Evolutionary conservation across 2,113 vertebrate genomes (phyloP).

Genomic region (Nycticebus coucang): DNA sequence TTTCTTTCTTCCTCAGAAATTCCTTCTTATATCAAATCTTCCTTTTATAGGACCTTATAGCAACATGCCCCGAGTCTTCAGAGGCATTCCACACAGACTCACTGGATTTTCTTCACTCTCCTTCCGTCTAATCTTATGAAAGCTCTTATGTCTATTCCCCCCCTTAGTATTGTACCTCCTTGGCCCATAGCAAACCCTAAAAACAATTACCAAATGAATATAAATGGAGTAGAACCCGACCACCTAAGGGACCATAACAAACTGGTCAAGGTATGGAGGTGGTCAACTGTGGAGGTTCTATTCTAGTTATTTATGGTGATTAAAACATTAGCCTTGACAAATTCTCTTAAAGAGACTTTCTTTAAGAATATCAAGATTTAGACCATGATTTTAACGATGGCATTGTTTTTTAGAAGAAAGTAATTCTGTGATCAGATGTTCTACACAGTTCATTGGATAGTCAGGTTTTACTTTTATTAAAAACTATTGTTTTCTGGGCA

Average conservation of each 20-base stretch:
- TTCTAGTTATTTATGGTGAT: background rate
- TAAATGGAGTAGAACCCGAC: background rate
- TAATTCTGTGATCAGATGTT: background rate
- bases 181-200: background rate
- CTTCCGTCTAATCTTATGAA: background rate
- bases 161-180: background rate
- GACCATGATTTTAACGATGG: background rate
- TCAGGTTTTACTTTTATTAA: background rate
- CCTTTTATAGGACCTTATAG: too few relatives aligned
- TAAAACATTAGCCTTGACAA: background rate
- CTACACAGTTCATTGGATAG: background rate
- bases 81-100: too few relatives aligned
- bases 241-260: too few relatives aligned
- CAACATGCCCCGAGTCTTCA: too few relatives aligned
- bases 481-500: background rate
- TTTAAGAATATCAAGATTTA: slow-evolving; percentile 11
- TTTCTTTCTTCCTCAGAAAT: background rate
- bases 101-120: background rate
- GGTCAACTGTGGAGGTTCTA: too few relatives aligned
- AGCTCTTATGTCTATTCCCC: background rate
- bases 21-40: background rate
- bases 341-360: background rate
- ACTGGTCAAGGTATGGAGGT: too few relatives aligned
- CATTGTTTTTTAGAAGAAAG: background rate
- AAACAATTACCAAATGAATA: background rate